These are phyloP conservation scores for Gnathonemus echidnorhynchus DNA, from an alignment of 2,113 vertebrate species.

Conservation along the genomic window DNA sequence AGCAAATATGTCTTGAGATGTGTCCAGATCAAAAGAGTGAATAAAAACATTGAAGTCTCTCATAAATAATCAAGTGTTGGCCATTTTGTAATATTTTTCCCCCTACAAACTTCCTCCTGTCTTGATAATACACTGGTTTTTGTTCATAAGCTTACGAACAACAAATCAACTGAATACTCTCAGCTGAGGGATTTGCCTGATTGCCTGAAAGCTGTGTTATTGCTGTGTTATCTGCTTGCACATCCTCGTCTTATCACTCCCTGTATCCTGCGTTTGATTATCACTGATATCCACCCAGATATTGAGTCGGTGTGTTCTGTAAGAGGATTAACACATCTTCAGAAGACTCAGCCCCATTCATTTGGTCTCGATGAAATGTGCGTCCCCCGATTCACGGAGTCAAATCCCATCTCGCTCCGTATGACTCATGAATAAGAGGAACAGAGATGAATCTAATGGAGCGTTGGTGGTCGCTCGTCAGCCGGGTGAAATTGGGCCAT, in stretches of 20 bases:
- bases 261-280: constrained; percentile 42
- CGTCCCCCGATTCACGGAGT: constrained; percentile 30
- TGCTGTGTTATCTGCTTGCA: constrained; percentile 42
- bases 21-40: background rate
- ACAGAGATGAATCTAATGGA: constrained; percentile 33
- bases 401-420: constrained; percentile 42
- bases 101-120: background rate
- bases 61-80: background rate
- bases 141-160: background rate
- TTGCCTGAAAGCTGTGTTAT: constrained; percentile 29
- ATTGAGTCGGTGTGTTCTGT: constrained; percentile 54
- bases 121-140: constrained; percentile 6
- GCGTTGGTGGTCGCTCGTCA: constrained; percentile 16
- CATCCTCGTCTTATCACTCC: constrained; percentile 30
- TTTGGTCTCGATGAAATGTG: constrained; percentile 41
- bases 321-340: constrained; percentile 58
- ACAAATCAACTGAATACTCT: constrained; percentile 17
- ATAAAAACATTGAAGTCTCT: background rate
- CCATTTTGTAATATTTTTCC: background rate
- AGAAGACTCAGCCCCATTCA: constrained; percentile 35
- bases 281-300: constrained; percentile 51
- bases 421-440: constrained; percentile 39
- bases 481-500: constrained; percentile 23
- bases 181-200: constrained; percentile 8
- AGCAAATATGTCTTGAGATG: background rate